Evolutionary conservation across 1,140 invertebrate species (phyloP).

Genomic region (Cheumatopsyche charites): DNA sequence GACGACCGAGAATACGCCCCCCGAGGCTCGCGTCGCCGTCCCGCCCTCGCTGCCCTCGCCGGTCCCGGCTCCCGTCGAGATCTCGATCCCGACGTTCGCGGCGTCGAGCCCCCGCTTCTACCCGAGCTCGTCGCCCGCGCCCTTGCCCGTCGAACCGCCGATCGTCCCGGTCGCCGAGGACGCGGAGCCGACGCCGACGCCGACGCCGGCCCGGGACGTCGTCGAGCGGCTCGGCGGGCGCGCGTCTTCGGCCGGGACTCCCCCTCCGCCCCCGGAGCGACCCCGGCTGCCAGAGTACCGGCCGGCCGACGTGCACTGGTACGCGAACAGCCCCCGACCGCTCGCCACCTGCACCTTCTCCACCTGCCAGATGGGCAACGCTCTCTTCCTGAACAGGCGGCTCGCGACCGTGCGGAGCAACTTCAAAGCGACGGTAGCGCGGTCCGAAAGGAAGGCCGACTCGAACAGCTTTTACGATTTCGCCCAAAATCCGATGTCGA

Average conservation of each 20-base stretch:
- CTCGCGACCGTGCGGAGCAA: constrained; percentile 58
- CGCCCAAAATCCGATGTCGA: background rate
- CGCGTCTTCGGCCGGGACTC: constrained; percentile 50
- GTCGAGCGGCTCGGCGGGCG: constrained; percentile 53
- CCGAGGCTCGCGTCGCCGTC: constrained; percentile 9
- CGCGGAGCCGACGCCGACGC: constrained; percentile 34
- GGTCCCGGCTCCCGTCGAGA: constrained; percentile 50
- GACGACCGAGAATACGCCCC: no score
- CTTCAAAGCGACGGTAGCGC: constrained; percentile 55
- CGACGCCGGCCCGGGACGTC: constrained; percentile 44
- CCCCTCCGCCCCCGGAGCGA: constrained; percentile 27
- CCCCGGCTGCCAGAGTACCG: constrained; percentile 50
- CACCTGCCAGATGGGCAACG: constrained; percentile 57
- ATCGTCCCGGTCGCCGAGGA: constrained; percentile 22
- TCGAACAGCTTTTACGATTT: constrained; percentile 13
- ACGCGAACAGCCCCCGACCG: constrained; percentile 55
- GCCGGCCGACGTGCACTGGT: constrained; percentile 58
- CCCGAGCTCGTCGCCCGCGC: constrained; percentile 52
- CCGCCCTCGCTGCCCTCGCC: constrained; percentile 48
- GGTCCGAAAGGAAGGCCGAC: constrained; percentile 41
- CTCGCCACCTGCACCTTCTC: constrained; percentile 59
- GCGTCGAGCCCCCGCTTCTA: constrained; percentile 31
- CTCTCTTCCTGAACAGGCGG: constrained; percentile 55
- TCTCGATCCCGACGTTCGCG: constrained; percentile 48
- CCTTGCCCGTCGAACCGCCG: constrained; percentile 28